Base-by-base conservation (phyloP, 2,888 invertebrate genomes). In the Anaspis maculata region DNA sequence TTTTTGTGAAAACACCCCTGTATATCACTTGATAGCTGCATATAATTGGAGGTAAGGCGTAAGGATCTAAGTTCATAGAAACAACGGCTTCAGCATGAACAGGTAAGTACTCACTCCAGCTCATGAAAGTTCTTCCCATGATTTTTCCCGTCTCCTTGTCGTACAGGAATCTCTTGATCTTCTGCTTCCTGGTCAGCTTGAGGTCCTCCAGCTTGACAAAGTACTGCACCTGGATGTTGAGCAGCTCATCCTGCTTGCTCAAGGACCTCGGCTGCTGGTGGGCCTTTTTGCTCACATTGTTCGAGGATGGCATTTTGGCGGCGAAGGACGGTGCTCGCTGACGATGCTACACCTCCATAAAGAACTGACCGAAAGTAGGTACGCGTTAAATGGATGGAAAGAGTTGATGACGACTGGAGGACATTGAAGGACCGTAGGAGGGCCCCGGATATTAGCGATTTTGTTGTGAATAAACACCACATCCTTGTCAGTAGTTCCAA, bases 31-130 rank as follows among this genome's bases (percentile, higher is more conserved):
- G n/a, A n/a, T n/a, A n/a, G n/a, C n/a, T n/a, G n/a, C n/a, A n/a
- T n/a, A n/a, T n/a, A n/a, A n/a, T n/a, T n/a, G n/a, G n/a, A n/a
- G n/a, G n/a, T n/a, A n/a, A n/a, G n/a, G n/a, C n/a, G n/a, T n/a
- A n/a, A n/a, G n/a, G n/a, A n/a, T n/a, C n/a, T n/a, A n/a, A n/a
- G n/a, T n/a, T n/a, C n/a, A n/a, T n/a, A n/a, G n/a, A n/a, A n/a
- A n/a, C n/a, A n/a, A n/a, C n/a, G n/a, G n/a, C n/a, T n/a, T n/a
- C n/a, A n/a, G n/a, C n/a, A n/a, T 19, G 19, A 19, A 19, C 5
- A 19, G 19, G 12, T 16, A 24, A 19, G 14, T 26, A 79, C 86
- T 84, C 66, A 89, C 88, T 79, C 90, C 90, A 91, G 63, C 85
- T 86, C 6, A 76, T 67, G 11, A 73, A 79, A 4, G 83, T 85